phyloP scores from a whole-genome alignment of 2,797 vertebrate species.

The Glyptemys insculpta region DNA sequence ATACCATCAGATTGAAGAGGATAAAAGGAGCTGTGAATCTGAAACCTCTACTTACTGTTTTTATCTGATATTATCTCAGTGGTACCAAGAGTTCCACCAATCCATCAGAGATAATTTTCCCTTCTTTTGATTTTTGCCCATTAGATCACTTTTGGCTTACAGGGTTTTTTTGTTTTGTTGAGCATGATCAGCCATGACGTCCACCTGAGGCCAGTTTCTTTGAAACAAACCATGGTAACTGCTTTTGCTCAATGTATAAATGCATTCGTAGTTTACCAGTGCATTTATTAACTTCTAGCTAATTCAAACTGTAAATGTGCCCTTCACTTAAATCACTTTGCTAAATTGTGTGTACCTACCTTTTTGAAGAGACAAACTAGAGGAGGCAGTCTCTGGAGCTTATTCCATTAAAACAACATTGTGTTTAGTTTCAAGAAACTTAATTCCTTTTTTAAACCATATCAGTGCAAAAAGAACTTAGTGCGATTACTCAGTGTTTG shows the following conservation, averaged over 20 bases:
- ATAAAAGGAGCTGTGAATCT: background rate
- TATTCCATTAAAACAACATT: background rate
- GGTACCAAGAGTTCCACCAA: constrained; percentile 40
- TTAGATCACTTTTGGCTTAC: background rate
- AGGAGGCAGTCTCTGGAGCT: background rate
- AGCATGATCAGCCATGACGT: background rate
- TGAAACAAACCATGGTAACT: constrained; percentile 5
- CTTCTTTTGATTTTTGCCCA: constrained; percentile 35
- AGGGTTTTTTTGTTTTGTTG: background rate
- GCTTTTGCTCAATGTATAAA: constrained; percentile 9
- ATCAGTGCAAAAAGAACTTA: background rate
- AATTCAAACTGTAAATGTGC: background rate
- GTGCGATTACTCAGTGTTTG: background rate
- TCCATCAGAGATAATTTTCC: constrained; percentile 37
- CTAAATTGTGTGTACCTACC: background rate
- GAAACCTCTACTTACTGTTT: constrained; percentile 35
- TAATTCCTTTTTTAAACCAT: background rate
- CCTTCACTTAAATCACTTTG: background rate
- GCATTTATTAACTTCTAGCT: background rate
- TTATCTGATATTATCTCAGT: constrained; percentile 37
- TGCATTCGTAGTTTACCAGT: background rate
- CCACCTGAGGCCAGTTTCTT: background rate
- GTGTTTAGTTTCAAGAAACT: background rate
- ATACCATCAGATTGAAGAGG: constrained; percentile 61
- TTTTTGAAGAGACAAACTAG: background rate